phyloP scores from a whole-genome alignment of 2,888 invertebrate genomes.

The Lamellibrachia satsuma region DNA sequence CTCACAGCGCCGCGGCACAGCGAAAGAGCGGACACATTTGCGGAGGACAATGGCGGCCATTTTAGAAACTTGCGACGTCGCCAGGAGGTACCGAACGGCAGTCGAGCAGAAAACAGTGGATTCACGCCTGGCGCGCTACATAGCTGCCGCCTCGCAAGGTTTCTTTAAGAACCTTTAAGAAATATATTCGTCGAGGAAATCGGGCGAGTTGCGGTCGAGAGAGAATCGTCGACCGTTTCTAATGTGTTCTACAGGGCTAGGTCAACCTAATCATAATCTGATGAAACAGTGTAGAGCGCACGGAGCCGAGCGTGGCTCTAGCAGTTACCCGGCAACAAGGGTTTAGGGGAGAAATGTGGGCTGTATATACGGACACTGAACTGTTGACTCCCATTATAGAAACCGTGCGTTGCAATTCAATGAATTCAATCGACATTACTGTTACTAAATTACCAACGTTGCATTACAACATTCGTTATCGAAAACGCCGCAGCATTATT shows the following conservation, averaged over 20 bases:
- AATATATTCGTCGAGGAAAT: neutral
- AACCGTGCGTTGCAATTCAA: neutral
- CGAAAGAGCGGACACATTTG: neutral
- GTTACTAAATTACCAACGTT: neutral
- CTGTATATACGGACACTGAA: neutral
- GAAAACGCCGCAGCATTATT: neutral
- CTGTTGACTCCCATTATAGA: neutral
- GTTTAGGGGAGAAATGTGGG: neutral
- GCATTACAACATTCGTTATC: neutral
- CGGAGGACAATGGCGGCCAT: neutral
- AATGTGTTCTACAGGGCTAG: neutral
- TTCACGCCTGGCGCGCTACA: neutral
- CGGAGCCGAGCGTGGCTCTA: neutral
- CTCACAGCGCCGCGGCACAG: neutral
- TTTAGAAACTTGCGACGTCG: neutral
- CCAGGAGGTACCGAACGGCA: neutral
- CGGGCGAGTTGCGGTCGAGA: neutral
- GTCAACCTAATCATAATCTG: neutral
- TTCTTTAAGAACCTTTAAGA: neutral
- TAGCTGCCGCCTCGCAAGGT: neutral
- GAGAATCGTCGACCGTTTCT: neutral
- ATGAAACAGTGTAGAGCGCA: neutral
- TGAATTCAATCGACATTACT: neutral
- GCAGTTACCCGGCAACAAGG: neutral
- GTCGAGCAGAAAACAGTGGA: neutral